Base-by-base conservation (phyloP, 2,888 invertebrate species). In the Gerosis bhagava region DNA sequence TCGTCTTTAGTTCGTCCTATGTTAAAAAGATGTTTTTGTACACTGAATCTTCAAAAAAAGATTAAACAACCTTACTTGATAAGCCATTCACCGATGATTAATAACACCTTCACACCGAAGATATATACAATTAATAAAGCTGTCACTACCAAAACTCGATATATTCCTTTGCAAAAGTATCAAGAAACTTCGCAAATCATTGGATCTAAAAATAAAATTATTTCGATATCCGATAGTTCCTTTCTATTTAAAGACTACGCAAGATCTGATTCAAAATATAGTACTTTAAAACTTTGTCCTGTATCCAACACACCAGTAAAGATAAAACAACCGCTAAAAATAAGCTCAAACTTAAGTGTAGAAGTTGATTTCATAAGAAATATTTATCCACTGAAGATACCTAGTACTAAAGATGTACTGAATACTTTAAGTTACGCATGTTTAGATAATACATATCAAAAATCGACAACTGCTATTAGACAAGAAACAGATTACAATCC, bases 11-110 rank as follows among this genome's bases (percentile, higher is more conserved):
- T 24, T 15, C 31, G 31, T 6, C 63, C 66, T 5, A 19, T 51
- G 12, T 56, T 77, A 24, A 70, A 65, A 53, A 63, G 66, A 55
- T 72, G 72, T 53, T 70, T 73, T 46, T 74, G 73, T 54, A 64
- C 66, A 7, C 50, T 63, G 5, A 65, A 65, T 54, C 49, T 67
- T 24, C 64, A 62, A 16, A 65, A 56, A 24, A 21, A 29, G 17
- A 28, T 5, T 7, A 6, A 16, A 26, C 19, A 39, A 19, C 19
- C 19, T 19, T 19, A 19, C 19, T 5, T 19, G 6, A 19, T 5
- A 6, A 6, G 6, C 19, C 19, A 19, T 19, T 3, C 4, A 19
- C 19, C n/a, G 6, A 19, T 19, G 7, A 8, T 5, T 19, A 40
- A 7, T n/a, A 16, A 29, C 19, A 13, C 19, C 22, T 22, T 39